These are phyloP conservation scores for Mionectes olivaceus DNA, from an alignment of 2,797 vertebrate genomes.

Conservation along the genomic window DNA sequence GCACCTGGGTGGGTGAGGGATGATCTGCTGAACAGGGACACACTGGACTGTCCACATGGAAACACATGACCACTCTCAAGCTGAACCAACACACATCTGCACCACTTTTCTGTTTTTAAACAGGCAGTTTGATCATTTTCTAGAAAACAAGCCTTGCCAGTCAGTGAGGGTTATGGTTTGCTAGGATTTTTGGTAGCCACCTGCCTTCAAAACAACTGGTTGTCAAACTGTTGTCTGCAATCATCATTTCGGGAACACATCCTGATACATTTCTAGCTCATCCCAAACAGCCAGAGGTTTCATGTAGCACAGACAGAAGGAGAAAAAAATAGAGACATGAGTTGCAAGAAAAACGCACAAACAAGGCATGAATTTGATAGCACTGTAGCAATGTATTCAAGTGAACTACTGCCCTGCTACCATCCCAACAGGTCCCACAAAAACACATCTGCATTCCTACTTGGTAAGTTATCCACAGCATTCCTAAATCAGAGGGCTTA, in stretches of 20 bases:
- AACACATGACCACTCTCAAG: too few species aligned
- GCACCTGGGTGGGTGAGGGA: too few species aligned
- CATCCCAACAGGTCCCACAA: neutral
- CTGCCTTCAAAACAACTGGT: neutral
- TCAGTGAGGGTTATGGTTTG: neutral
- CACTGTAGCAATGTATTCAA: neutral
- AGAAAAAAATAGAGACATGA: neutral
- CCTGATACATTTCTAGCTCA: neutral
- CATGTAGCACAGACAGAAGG: neutral
- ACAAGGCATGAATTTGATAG: neutral
- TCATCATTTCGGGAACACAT: neutral
- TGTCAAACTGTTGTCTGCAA: neutral
- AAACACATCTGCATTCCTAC: neutral
- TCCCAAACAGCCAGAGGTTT: neutral
- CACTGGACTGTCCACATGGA: too few species aligned
- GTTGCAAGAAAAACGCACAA: neutral
- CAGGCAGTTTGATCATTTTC: neutral
- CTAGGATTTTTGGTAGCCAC: neutral
- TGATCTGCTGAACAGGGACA: too few species aligned
- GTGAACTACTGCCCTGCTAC: neutral
- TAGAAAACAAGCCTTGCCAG: neutral
- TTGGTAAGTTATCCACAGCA: neutral
- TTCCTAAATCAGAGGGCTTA: neutral
- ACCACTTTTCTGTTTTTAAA: neutral
- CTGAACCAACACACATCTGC: too few species aligned